Percentiles rank a stretch among this genome's conserved stretches.
phyloP scores from a whole-genome alignment of 2,797 vertebrate genomes.

The Apodemus agrarius region DNA sequence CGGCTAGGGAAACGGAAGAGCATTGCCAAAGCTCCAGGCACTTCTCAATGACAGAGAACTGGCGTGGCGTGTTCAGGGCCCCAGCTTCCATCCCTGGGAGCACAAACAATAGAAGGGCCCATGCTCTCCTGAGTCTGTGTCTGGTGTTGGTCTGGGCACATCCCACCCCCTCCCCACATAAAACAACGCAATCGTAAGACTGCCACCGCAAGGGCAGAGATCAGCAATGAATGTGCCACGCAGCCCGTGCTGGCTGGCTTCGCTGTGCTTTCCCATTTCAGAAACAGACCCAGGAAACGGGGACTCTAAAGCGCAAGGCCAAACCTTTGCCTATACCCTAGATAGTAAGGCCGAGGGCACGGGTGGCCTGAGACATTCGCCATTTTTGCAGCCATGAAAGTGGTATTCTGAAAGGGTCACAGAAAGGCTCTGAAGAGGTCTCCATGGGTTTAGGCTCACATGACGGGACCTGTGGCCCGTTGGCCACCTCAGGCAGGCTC shows the following conservation, averaged over 20 bases:
- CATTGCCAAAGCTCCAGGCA: background rate
- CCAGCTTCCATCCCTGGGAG: background rate
- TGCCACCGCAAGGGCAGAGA: background rate
- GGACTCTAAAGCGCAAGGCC: background rate
- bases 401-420: background rate
- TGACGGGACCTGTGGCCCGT: background rate
- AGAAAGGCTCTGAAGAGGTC: background rate
- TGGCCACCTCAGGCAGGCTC: background rate
- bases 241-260: background rate
- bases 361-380: background rate
- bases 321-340: background rate
- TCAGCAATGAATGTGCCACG: background rate
- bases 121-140: background rate
- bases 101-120: background rate
- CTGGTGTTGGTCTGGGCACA: background rate
- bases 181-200: background rate
- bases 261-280: background rate
- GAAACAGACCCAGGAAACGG: background rate
- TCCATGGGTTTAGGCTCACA: background rate
- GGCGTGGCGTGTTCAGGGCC: background rate
- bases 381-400: background rate
- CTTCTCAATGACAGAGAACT: no score
- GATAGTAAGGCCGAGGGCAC: background rate
- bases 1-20: background rate
- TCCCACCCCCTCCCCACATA: background rate